Evolutionary conservation across 2,113 vertebrate genomes (phyloP).

Genomic region (Tetraodon nigroviridis): DNA sequence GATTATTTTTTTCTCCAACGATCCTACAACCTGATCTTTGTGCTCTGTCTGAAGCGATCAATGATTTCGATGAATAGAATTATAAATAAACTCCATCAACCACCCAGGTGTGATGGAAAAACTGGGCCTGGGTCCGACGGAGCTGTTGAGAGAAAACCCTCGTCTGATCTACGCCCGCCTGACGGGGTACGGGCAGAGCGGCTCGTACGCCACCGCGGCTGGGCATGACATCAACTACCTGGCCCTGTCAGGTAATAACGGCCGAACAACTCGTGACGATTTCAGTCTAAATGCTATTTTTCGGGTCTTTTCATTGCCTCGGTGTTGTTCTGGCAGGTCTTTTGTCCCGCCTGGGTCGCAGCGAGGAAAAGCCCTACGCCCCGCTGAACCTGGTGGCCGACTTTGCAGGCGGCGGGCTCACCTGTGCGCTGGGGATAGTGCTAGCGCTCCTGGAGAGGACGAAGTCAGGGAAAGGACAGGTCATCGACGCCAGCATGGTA

Average conservation of each 20-base stretch:
- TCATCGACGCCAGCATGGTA: constrained; percentile 93
- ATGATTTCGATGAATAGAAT: neutral
- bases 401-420: constrained; percentile 87
- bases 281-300: neutral
- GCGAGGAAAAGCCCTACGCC: constrained; percentile 80
- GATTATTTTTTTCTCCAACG: no score
- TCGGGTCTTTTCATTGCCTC: no score
- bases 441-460: constrained; percentile 85
- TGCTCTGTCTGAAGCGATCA: no score
- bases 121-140: constrained; percentile 84
- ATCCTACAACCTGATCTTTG: no score
- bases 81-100: neutral
- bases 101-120: constrained; percentile 92
- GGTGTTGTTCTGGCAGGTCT: constrained; percentile 74
- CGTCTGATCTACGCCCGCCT: constrained; percentile 88
- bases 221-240: constrained; percentile 97
- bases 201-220: constrained; percentile 74
- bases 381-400: constrained; percentile 91
- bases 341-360: constrained; percentile 84
- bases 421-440: constrained; percentile 85
- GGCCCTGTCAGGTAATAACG: constrained; percentile 84
- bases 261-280: neutral
- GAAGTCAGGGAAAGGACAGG: constrained; percentile 85
- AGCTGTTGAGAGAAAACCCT: constrained; percentile 81
- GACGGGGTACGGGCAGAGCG: constrained; percentile 89